These are phyloP conservation scores for Trichonephila inaurata DNA, from an alignment of 1,140 invertebrate species.

Conservation along the genomic window DNA sequence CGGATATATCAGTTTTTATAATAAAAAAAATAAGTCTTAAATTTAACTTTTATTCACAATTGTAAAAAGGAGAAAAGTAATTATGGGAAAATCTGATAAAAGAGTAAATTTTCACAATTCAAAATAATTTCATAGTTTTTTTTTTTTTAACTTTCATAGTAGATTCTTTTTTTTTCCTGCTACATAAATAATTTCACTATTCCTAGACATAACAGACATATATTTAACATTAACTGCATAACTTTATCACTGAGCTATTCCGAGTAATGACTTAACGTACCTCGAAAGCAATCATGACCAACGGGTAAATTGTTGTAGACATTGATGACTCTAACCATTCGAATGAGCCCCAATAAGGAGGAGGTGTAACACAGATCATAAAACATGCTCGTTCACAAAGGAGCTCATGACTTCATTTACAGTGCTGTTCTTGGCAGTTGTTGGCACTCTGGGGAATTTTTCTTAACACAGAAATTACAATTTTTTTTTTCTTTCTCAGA, in stretches of 20 bases:
- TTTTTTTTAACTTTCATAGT: no score
- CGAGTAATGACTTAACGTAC: neutral
- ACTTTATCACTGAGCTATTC: conserved; percentile 15
- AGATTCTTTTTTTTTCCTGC: neutral
- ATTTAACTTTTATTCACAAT: no score
- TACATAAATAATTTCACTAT: no score
- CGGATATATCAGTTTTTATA: no score
- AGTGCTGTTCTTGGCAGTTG: conserved; percentile 10
- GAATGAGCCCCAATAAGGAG: conserved; percentile 19
- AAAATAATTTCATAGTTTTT: no score
- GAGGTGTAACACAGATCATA: conserved; percentile 18
- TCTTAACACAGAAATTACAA: neutral
- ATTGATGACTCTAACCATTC: neutral
- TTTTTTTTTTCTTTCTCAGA: neutral
- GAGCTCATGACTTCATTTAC: conserved; percentile 21
- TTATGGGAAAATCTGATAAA: no score
- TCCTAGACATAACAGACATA: neutral
- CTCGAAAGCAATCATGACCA: conserved; percentile 6
- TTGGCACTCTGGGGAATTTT: neutral
- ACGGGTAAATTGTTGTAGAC: conserved; percentile 2
- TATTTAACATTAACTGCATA: neutral
- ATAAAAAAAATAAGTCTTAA: no score
- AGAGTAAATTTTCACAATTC: no score
- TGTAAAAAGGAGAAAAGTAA: no score
- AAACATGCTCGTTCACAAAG: neutral